A percentile compares a stretch with the other conserved stretches of the same genome.
phyloP scores from a whole-genome alignment of 2,797 vertebrate species.

The Saxicola maurus region DNA sequence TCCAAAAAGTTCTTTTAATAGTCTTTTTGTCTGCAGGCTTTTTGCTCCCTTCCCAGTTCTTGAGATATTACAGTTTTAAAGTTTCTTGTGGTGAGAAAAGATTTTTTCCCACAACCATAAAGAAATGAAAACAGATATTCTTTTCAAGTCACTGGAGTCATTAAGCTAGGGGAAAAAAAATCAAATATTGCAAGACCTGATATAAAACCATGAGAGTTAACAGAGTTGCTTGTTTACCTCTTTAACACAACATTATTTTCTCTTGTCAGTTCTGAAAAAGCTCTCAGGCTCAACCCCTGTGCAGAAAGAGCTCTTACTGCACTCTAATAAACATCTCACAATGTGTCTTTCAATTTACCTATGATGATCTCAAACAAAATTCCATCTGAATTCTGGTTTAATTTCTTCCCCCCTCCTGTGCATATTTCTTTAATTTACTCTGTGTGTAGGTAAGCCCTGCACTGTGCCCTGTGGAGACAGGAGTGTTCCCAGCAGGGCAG shows the following conservation, averaged over 20 bases:
- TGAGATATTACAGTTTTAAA: not conserved
- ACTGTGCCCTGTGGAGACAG: not conserved
- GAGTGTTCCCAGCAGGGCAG: not conserved
- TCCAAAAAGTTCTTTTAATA: constrained; percentile 17
- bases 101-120: constrained; percentile 15
- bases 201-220: not conserved
- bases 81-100: constrained; percentile 2
- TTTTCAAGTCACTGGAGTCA: not conserved
- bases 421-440: not conserved
- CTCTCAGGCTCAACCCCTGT: not conserved
- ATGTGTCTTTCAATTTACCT: not conserved
- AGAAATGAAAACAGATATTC: constrained; percentile 7
- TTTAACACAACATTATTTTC: not conserved
- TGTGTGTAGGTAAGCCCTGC: not conserved
- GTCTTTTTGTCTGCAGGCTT: constrained; percentile 14
- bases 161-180: not conserved
- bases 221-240: not conserved
- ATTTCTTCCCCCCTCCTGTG: not conserved
- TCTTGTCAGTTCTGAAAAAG: not conserved
- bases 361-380: not conserved
- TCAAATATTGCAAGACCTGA: not conserved
- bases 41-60: not conserved
- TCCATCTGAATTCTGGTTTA: not conserved
- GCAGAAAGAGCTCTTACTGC: not conserved
- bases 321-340: not conserved